Conservation (phyloP, 2,797 vertebrate genomes). For the Knipowitschia caucasica region DNA sequence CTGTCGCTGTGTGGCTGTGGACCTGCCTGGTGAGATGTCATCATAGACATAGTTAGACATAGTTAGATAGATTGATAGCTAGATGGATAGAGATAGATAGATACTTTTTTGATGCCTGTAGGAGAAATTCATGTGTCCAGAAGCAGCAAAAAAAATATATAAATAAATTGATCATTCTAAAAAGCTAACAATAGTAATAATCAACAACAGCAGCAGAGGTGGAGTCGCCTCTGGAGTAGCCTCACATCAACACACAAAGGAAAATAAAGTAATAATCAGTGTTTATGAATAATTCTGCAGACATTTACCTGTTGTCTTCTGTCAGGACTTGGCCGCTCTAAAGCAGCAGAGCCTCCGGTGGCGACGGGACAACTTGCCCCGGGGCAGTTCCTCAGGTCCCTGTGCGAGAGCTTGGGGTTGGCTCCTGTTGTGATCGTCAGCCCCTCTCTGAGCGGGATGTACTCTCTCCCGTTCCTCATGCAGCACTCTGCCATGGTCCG, state of each 20-base stretch:
- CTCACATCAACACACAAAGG: background rate
- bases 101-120: too few species aligned
- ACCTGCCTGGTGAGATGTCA: conserved; percentile 91
- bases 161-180: too few species aligned
- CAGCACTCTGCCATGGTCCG: conserved; percentile 78
- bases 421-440: conserved; percentile 85
- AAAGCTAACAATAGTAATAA: too few species aligned
- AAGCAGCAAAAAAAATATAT: too few species aligned
- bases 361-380: conserved; percentile 80
- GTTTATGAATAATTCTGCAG: background rate
- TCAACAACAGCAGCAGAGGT: too few species aligned
- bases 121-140: too few species aligned
- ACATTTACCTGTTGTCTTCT: background rate
- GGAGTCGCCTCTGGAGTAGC: too few species aligned
- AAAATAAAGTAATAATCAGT: background rate
- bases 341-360: conserved; percentile 75
- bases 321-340: conserved; percentile 85
- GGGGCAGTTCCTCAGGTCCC: conserved; percentile 78
- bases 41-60: too few species aligned
- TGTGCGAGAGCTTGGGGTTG: conserved; percentile 79
- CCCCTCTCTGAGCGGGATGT: conserved; percentile 96
- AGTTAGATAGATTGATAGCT: too few species aligned
- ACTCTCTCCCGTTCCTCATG: conserved; percentile 89
- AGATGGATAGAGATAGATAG: too few species aligned
- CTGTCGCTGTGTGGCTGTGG: conserved; percentile 85